phyloP scores from a whole-genome alignment of 2,797 vertebrate genomes.

The Trematomus bernacchii region DNA sequence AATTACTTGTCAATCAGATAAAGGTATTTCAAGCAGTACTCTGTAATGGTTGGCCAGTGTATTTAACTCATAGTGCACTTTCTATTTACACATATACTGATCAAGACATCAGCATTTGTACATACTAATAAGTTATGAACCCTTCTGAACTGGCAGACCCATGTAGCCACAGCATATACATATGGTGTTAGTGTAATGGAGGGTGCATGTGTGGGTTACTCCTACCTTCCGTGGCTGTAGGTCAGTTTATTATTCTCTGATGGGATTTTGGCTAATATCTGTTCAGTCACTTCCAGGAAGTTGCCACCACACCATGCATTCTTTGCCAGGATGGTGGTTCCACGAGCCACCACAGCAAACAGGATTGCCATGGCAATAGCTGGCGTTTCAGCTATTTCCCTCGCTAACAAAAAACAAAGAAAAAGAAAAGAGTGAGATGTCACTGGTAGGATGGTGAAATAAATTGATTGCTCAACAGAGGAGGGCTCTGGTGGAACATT shows the following conservation, averaged over 20 bases:
- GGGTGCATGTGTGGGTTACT: background rate
- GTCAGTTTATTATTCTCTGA: slow-evolving; percentile 99
- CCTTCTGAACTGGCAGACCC: background rate
- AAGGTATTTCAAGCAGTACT: background rate
- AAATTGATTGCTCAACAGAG: background rate
- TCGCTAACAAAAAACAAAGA: slow-evolving; percentile 32
- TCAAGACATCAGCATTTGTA: background rate
- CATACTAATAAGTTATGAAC: background rate
- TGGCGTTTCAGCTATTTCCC: slow-evolving; percentile 24
- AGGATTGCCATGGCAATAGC: slow-evolving; percentile 94
- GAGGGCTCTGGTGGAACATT: background rate
- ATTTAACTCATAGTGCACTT: background rate
- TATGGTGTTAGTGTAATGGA: background rate
- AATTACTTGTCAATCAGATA: background rate
- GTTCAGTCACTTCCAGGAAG: slow-evolving; percentile 98
- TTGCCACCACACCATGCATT: slow-evolving; percentile 97
- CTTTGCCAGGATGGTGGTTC: slow-evolving; percentile 97
- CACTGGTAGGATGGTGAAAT: background rate
- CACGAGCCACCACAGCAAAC: slow-evolving; percentile 96
- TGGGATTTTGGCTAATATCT: slow-evolving; percentile 96
- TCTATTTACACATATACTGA: background rate
- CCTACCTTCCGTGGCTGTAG: slow-evolving; percentile 96
- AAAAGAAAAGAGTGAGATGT: background rate
- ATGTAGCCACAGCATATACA: background rate
- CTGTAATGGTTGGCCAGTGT: background rate